These are phyloP conservation scores for Abscondita cerata DNA, from an alignment of 2,888 invertebrate species.

Conservation along the genomic window DNA sequence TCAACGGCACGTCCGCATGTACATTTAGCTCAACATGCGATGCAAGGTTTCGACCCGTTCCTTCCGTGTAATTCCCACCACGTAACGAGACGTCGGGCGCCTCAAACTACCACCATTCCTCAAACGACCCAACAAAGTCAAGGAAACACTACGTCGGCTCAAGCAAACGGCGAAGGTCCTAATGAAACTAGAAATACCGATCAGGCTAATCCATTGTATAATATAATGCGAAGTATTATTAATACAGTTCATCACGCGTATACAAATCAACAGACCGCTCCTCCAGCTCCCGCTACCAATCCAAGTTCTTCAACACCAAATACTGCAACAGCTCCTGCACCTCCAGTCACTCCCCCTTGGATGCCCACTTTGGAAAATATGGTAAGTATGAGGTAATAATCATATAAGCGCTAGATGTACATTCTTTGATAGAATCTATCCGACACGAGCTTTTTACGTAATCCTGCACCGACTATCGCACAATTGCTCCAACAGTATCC, in stretches of 20 bases:
- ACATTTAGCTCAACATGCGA: conserved; percentile 66
- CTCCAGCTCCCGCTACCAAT: neutral
- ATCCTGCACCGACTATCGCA: conserved; percentile 58
- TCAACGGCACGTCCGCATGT: conserved; percentile 72
- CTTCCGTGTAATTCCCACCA: conserved; percentile 78
- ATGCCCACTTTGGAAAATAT: conserved; percentile 41
- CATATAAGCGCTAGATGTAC: neutral
- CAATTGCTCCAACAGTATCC: conserved; percentile 56
- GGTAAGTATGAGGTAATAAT: conserved; percentile 33
- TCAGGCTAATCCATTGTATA: conserved; percentile 38
- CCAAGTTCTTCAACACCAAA: neutral
- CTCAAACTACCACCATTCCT: neutral
- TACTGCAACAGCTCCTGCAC: conserved; percentile 14
- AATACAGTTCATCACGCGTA: conserved; percentile 43
- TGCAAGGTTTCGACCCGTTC: conserved; percentile 70
- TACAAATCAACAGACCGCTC: conserved; percentile 16
- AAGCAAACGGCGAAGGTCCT: conserved; percentile 3
- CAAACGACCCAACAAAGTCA: conserved; percentile 1
- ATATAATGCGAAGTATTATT: conserved; percentile 46
- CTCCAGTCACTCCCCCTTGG: conserved; percentile 17
- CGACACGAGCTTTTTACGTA: conserved; percentile 36
- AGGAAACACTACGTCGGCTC: neutral
- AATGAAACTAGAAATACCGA: conserved; percentile 12
- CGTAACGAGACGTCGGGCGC: conserved; percentile 54
- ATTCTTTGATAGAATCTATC: conserved; percentile 37